Evolutionary conservation across 2,888 invertebrate species (phyloP), one percentile per base, ranked within the genome.

Genomic region (Anthrax anthrax): DNA sequence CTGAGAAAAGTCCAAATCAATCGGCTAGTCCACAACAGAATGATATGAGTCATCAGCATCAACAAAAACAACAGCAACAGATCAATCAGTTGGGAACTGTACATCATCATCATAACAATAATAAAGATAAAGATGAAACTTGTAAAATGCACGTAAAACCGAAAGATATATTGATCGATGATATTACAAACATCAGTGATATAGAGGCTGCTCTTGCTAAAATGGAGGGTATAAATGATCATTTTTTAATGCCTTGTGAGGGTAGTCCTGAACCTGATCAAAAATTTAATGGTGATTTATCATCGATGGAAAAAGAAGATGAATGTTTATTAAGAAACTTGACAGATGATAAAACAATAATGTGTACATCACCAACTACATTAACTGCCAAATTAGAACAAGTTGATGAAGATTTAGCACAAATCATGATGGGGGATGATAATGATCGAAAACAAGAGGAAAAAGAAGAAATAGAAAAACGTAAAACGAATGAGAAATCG

Each of bases 1-100:
- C 89, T 18, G 90, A 91, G 64, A 90, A 90, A 63, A 86, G 84
- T 52, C 85, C 85, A n/a, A 86, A 87, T 65, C 88, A 88, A 63
- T 83, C 85, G 67, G 82, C 76, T 67, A 86, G 78, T 64, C 86
- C 77, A 52, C 77, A 69, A 57, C 69, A 72, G 57, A 59, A 50
- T 39, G 50, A 53, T 14, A 42, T 18, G 16, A 52, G 48, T 16
- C 3, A 8, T 4, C 8, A 47, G 12, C 47, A 48, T 47, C 47
- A 29, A 32, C 47, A 9, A 32, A 3, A 9, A 32, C 12, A 12
- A 12, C 49, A 52, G 37, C 51, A 50, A 46, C 23, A 23, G 23
- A 4, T 6, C 4, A 46, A 46, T 17, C 46, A 42, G 19, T 5
- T 29, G 29, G 42, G 46, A 32, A 36, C n/a, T 12, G 45, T 46